Percentiles rank a stretch among this genome's conserved stretches.
These are phyloP conservation scores for Carassius gibelio DNA, from an alignment of 2,113 vertebrate species.

Conservation along the genomic window DNA sequence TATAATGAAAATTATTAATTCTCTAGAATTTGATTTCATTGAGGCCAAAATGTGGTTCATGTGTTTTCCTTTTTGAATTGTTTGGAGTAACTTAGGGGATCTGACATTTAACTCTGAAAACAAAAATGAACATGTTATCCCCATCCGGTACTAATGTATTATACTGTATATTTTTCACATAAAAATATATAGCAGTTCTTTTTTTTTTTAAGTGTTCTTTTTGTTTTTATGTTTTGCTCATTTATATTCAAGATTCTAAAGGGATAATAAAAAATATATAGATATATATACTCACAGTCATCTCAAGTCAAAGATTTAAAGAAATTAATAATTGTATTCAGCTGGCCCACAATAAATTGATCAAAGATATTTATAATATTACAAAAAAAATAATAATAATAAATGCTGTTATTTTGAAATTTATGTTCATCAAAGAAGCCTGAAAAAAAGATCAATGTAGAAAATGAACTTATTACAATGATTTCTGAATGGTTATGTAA, in stretches of 20 bases:
- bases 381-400: not conserved
- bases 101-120: conserved; percentile 76
- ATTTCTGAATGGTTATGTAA: too few species aligned
- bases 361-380: not conserved
- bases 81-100: conserved; percentile 67
- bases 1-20: conserved; percentile 55
- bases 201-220: conserved; percentile 50
- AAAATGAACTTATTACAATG: too few species aligned
- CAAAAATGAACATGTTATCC: conserved; percentile 59
- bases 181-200: conserved; percentile 68
- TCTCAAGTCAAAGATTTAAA: not conserved
- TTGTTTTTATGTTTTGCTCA: conserved; percentile 12
- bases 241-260: not conserved
- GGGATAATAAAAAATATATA: too few species aligned
- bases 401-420: too few species aligned
- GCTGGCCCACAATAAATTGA: not conserved
- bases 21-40: conserved; percentile 56
- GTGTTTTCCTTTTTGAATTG: conserved; percentile 61
- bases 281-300: too few species aligned
- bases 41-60: conserved; percentile 58
- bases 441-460: too few species aligned
- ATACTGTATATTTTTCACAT: conserved; percentile 74
- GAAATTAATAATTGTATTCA: not conserved
- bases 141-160: conserved; percentile 68
- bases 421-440: too few species aligned